A percentile compares a stretch with the other conserved stretches of the same genome.
Conservation (phyloP, 2,888 invertebrate genomes). For the Diaprepes abbreviatus region DNA sequence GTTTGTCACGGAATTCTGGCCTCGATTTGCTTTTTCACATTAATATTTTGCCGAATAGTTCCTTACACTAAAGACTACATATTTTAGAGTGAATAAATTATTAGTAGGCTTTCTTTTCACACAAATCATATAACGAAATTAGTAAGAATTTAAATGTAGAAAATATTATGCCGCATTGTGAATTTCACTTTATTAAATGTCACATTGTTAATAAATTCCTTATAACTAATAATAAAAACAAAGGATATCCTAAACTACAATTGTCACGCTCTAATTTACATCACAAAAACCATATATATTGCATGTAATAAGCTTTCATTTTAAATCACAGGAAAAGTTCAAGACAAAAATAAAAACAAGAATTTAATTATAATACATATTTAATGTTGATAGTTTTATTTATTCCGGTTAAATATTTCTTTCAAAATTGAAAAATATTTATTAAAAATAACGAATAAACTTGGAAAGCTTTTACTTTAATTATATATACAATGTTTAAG, state of each 20-base stretch:
- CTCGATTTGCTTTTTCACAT: too few relatives aligned
- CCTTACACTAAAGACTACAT: too few relatives aligned
- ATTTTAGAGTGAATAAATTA: too few relatives aligned
- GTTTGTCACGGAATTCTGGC: too few relatives aligned
- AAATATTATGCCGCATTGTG: neutral
- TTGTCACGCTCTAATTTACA: constrained; percentile 25
- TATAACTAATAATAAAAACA: constrained; percentile 12
- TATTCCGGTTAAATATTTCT: neutral
- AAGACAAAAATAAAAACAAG: neutral
- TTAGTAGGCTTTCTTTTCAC: constrained; percentile 6
- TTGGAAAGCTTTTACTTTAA: constrained; percentile 8
- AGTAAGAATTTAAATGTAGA: neutral
- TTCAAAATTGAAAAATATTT: neutral
- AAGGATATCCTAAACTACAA: constrained; percentile 24
- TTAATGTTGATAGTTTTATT: neutral
- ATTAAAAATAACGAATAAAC: constrained; percentile 22
- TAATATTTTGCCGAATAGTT: too few relatives aligned
- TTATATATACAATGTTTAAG: constrained; percentile 17
- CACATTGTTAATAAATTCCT: constrained; percentile 7
- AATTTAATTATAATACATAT: neutral
- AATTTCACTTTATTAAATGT: constrained; percentile 10
- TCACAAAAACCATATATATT: neutral
- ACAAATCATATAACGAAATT: neutral
- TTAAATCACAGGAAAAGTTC: constrained; percentile 1
- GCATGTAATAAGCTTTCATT: neutral